Percentiles rank a stretch among this genome's conserved stretches.
phyloP scores from a whole-genome alignment of 2,888 invertebrate genomes.

The Carterocephalus palaemon region DNA sequence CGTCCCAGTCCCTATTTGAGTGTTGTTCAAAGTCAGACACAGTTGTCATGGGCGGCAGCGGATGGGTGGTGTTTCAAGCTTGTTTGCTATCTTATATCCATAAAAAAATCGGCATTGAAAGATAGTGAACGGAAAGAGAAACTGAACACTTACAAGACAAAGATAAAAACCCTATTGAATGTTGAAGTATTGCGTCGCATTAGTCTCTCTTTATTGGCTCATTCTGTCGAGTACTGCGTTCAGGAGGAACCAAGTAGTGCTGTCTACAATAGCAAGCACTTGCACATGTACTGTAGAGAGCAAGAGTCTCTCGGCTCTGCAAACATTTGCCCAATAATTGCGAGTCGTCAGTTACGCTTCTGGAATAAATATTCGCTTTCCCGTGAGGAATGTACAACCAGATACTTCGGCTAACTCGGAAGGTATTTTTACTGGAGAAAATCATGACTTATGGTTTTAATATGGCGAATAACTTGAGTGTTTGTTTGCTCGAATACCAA shows the following conservation, averaged over 20 bases:
- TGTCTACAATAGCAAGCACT: conserved; percentile 59
- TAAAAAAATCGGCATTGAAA: too few species aligned
- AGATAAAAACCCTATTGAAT: not conserved
- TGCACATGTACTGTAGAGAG: conserved; percentile 57
- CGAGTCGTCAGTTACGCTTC: conserved; percentile 65
- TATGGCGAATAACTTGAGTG: conserved; percentile 55
- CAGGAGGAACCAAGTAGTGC: conserved; percentile 59
- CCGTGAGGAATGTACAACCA: conserved; percentile 51
- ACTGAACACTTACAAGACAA: not conserved
- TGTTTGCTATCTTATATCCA: too few species aligned
- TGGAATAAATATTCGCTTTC: conserved; percentile 65
- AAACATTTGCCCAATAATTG: conserved; percentile 77
- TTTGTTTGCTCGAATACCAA: not conserved
- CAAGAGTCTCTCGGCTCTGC: conserved; percentile 60
- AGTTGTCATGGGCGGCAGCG: too few species aligned
- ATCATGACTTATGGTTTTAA: conserved; percentile 66
- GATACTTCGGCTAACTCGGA: conserved; percentile 60
- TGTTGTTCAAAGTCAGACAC: too few species aligned
- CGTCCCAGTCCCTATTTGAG: too few species aligned
- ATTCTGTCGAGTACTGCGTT: conserved; percentile 8
- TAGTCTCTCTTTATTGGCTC: conserved; percentile 32
- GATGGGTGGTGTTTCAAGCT: too few species aligned
- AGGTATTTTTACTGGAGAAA: conserved; percentile 69
- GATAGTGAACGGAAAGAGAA: too few species aligned
- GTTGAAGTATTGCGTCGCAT: not conserved